Evolutionary conservation across 2,113 vertebrate species (phyloP).

Genomic region (Mobula birostris): DNA sequence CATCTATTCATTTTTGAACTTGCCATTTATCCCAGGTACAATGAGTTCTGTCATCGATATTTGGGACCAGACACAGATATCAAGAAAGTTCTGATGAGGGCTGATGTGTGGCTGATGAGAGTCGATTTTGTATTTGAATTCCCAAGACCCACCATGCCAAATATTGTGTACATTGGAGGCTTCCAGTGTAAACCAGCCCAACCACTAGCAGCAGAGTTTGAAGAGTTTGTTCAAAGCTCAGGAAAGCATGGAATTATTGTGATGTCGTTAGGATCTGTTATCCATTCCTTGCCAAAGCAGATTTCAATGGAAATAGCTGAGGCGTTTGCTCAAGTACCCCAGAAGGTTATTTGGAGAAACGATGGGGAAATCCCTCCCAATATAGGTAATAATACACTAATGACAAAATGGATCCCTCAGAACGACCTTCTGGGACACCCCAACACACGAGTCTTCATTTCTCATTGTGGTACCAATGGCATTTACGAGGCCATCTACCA

Average conservation of each 20-base stretch:
- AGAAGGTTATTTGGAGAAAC: conserved; percentile 62
- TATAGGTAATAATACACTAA: conserved; percentile 43
- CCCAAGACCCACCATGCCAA: conserved; percentile 23
- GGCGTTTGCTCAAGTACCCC: conserved; percentile 41
- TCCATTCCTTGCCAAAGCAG: conserved; percentile 52
- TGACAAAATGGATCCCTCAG: conserved; percentile 58
- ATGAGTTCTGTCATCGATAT: conserved; percentile 49
- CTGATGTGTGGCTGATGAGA: conserved; percentile 14
- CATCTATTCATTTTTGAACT: conserved; percentile 46
- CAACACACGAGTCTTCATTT: conserved; percentile 54
- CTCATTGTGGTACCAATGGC: conserved; percentile 45
- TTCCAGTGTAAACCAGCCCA: conserved; percentile 58
- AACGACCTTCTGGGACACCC: conserved; percentile 60
- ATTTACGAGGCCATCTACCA: conserved; percentile 5
- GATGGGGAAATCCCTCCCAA: conserved; percentile 48
- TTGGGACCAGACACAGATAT: conserved; percentile 52
- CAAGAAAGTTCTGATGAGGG: conserved; percentile 49
- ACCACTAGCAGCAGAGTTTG: conserved; percentile 53
- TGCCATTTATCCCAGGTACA: conserved; percentile 47
- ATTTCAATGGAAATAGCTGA: conserved; percentile 57
- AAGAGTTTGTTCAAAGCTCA: conserved; percentile 58
- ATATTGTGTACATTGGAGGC: conserved; percentile 4
- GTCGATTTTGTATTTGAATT: conserved; percentile 1
- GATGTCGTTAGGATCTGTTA: conserved; percentile 58
- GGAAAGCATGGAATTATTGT: conserved; percentile 58